Percentiles rank a stretch among this genome's conserved stretches.
Conservation (phyloP, 1,140 invertebrate genomes). For the Tigriopus japonicus region DNA sequence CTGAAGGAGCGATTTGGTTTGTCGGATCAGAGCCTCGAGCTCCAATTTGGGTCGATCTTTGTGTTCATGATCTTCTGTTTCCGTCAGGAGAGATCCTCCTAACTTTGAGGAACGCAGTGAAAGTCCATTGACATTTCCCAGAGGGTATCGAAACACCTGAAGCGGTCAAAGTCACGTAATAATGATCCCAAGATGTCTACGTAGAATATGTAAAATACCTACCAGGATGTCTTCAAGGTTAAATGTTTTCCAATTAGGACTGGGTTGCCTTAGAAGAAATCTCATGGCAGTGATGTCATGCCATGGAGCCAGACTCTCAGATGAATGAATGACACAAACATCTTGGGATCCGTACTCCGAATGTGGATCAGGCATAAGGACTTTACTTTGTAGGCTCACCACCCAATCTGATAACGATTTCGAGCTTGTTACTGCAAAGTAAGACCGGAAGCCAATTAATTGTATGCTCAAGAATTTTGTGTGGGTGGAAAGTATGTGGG, state of each 20-base stretch:
- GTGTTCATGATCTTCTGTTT: too few relatives aligned
- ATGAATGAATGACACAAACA: not conserved
- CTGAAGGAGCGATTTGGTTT: too few relatives aligned
- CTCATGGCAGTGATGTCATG: conserved; percentile 8
- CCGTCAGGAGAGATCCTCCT: too few relatives aligned
- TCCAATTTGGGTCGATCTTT: too few relatives aligned
- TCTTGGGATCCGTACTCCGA: conserved; percentile 5
- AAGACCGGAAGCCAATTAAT: not conserved
- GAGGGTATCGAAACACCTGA: too few relatives aligned
- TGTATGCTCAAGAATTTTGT: not conserved
- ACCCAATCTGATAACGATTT: not conserved
- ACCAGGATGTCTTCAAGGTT: conserved; percentile 7
- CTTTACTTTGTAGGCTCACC: not conserved
- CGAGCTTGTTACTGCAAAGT: not conserved
- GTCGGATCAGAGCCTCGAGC: too few relatives aligned
- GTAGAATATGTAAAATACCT: too few relatives aligned
- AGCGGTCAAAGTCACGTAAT: too few relatives aligned
- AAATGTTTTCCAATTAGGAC: conserved; percentile 10
- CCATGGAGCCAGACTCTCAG: not conserved
- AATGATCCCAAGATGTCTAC: too few relatives aligned
- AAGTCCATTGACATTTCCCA: too few relatives aligned
- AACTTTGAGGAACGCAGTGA: too few relatives aligned
- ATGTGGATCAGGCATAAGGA: conserved; percentile 8
- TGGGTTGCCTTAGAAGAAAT: conserved; percentile 11
- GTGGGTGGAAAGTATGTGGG: not conserved